Evolutionary conservation across 2,113 vertebrate species (phyloP).

Genomic region (Tragulus kanchil): DNA sequence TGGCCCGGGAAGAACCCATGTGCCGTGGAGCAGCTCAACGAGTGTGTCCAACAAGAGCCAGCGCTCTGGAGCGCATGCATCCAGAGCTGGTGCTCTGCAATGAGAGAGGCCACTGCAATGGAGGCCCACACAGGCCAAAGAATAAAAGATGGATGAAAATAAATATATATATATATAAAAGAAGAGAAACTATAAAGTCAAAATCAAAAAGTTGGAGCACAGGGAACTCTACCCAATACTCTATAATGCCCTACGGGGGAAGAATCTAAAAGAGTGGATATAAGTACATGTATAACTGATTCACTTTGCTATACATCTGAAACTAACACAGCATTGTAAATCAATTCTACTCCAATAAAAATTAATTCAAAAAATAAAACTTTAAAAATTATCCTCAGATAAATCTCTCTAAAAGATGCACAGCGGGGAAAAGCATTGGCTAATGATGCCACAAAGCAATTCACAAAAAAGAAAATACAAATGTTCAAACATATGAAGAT

Average conservation of each 20-base stretch:
- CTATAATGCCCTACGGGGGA: background rate
- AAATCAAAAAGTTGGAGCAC: slow-evolving; percentile 24
- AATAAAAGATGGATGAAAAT: no score
- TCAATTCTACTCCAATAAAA: background rate
- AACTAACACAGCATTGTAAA: background rate
- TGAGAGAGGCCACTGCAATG: no score
- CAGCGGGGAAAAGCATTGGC: background rate
- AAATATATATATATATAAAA: no score
- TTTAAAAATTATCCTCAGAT: background rate
- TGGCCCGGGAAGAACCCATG: no score
- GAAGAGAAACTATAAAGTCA: slow-evolving; percentile 43
- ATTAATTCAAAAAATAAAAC: background rate
- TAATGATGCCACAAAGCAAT: slow-evolving; percentile 41
- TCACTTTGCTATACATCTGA: background rate
- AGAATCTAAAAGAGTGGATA: background rate
- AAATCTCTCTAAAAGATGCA: background rate
- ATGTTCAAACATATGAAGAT: slow-evolving; percentile 16
- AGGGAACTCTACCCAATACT: background rate
- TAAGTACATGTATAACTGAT: background rate
- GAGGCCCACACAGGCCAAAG: no score
- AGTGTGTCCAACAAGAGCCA: no score
- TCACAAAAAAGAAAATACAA: slow-evolving; percentile 60
- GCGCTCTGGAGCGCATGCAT: no score
- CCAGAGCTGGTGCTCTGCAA: no score
- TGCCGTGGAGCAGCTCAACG: no score